phyloP scores from a whole-genome alignment of 2,888 invertebrate species.

The Drosophila prolongata region DNA sequence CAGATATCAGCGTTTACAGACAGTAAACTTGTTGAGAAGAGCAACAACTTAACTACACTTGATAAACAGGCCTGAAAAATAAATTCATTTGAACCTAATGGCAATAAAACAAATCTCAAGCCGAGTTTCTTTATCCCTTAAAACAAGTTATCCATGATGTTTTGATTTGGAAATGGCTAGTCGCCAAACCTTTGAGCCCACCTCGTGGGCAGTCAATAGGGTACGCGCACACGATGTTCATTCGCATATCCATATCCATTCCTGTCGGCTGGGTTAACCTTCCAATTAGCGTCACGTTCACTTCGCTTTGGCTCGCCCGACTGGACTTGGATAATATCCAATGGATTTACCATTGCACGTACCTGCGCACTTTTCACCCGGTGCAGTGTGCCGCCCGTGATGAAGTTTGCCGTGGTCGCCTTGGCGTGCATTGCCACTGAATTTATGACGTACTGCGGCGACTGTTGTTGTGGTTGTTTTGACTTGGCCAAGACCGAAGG shows the following conservation, averaged over 20 bases:
- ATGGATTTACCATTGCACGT: constrained; percentile 38
- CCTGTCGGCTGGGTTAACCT: constrained; percentile 44
- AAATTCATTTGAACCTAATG: too few relatives aligned
- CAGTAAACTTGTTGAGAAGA: background rate
- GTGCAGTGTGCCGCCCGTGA: constrained; percentile 69
- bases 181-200: background rate
- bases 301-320: constrained; percentile 1
- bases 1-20: background rate
- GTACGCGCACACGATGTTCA: background rate
- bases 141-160: too few relatives aligned
- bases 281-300: constrained; percentile 62
- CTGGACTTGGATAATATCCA: background rate
- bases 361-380: constrained; percentile 70
- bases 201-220: constrained; percentile 6
- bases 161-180: too few relatives aligned
- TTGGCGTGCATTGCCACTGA: constrained; percentile 71
- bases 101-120: too few relatives aligned
- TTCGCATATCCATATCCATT: constrained; percentile 13
- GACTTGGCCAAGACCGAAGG: constrained; percentile 28
- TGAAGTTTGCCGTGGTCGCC: constrained; percentile 68
- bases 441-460: constrained; percentile 77
- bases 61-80: too few relatives aligned
- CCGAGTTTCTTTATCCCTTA: too few relatives aligned
- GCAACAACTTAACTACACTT: too few relatives aligned
- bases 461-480: constrained; percentile 12